These are phyloP conservation scores for Carposina sasakii DNA, from an alignment of 1,140 invertebrate genomes.

Conservation along the genomic window DNA sequence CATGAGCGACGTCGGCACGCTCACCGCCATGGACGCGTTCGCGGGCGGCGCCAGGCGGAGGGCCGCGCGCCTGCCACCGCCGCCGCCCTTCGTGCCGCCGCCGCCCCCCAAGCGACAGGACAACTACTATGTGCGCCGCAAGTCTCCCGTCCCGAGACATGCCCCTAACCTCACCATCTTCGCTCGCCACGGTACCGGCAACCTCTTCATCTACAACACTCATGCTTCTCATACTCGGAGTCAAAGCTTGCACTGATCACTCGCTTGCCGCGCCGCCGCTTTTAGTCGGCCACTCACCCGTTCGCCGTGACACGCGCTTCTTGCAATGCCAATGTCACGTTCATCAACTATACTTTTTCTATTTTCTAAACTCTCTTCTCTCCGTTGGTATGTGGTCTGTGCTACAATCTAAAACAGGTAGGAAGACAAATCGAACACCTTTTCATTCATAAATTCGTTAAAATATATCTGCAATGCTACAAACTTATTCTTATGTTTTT, in stretches of 20 bases:
- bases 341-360: background rate
- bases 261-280: slow-evolving; percentile 14
- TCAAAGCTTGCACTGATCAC: slow-evolving; percentile 19
- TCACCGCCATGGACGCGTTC: slow-evolving; percentile 69
- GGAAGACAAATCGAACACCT: too few species aligned
- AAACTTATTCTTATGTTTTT: background rate
- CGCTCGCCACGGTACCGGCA: slow-evolving; percentile 56
- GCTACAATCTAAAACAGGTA: too few species aligned
- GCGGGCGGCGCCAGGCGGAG: slow-evolving; percentile 67
- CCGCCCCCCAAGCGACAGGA: slow-evolving; percentile 64
- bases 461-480: background rate
- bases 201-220: too few species aligned
- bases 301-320: slow-evolving; percentile 9
- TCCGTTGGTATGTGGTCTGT: too few species aligned
- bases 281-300: too few species aligned
- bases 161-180: slow-evolving; percentile 58
- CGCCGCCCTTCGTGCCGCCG: slow-evolving; percentile 67
- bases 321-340: slow-evolving; percentile 47
- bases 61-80: slow-evolving; percentile 59
- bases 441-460: too few species aligned
- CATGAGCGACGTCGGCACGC: slow-evolving; percentile 69
- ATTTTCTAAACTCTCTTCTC: too few species aligned
- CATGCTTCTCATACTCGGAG: too few species aligned
- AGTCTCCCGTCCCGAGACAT: slow-evolving; percentile 60
- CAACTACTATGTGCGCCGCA: slow-evolving; percentile 67